phyloP scores from a whole-genome alignment of 2,888 invertebrate genomes.

The Clepsis dumicolana region DNA sequence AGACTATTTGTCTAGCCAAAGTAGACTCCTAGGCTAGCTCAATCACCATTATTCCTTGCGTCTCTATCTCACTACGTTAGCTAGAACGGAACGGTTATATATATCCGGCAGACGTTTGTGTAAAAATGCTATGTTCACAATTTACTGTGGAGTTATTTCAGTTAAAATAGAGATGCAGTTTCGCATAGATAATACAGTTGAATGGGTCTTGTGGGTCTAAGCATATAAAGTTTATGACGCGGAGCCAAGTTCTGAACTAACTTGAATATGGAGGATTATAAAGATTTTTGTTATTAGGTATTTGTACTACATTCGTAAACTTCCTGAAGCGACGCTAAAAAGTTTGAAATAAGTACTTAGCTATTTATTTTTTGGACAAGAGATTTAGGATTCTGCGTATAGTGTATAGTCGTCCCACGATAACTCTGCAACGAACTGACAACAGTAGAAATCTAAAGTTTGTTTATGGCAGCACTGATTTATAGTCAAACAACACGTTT shows the following conservation, averaged over 20 bases:
- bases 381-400: no score
- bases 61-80: background rate
- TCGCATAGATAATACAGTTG: background rate
- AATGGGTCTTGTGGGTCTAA: background rate
- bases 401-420: no score
- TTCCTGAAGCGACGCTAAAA: no score
- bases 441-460: no score
- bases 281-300: no score
- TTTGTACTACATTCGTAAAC: no score
- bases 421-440: no score
- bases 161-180: slow-evolving; percentile 7
- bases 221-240: background rate
- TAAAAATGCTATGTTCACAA: slow-evolving; percentile 27
- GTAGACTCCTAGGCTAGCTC: slow-evolving; percentile 12
- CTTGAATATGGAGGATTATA: no score
- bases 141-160: slow-evolving; percentile 32
- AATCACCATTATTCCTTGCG: background rate
- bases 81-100: background rate
- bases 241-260: background rate
- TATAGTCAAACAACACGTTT: no score
- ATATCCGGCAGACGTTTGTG: background rate
- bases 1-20: slow-evolving; percentile 27
- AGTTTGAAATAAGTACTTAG: no score
- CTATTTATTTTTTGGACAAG: no score
- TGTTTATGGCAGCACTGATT: no score